These are phyloP conservation scores for Caenorhabditis sp. DNA, from an alignment of 2,888 invertebrate species.

Conservation along the genomic window DNA sequence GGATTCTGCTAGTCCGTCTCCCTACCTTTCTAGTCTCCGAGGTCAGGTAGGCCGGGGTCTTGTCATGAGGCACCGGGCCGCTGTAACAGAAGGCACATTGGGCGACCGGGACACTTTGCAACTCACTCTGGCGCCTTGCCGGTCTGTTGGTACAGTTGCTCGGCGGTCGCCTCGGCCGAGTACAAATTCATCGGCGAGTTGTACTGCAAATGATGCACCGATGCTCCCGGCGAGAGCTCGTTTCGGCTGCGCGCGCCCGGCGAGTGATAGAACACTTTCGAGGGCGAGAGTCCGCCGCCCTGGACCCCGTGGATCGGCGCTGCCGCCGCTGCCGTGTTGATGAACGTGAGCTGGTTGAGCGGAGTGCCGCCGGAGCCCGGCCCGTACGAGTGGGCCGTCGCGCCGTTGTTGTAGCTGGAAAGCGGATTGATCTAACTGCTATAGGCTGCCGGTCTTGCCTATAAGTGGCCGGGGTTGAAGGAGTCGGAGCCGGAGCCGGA, in stretches of 20 bases:
- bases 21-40: slow-evolving; percentile 62
- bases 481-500: slow-evolving; percentile 15
- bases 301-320: not conserved
- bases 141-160: slow-evolving; percentile 73
- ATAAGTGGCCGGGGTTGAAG: too few relatives aligned
- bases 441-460: too few relatives aligned
- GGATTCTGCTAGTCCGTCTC: too few relatives aligned
- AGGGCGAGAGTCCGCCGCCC: slow-evolving; percentile 24
- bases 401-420: slow-evolving; percentile 63
- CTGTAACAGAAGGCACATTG: too few relatives aligned
- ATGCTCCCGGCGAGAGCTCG: slow-evolving; percentile 71
- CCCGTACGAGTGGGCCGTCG: slow-evolving; percentile 46
- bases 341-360: slow-evolving; percentile 63
- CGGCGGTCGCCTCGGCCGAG: slow-evolving; percentile 74
- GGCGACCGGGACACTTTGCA: too few relatives aligned
- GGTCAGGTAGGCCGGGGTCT: slow-evolving; percentile 63
- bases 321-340: slow-evolving; percentile 46
- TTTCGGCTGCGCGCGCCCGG: slow-evolving; percentile 63
- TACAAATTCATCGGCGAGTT: slow-evolving; percentile 77
- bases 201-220: slow-evolving; percentile 76
- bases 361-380: slow-evolving; percentile 61
- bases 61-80: slow-evolving; percentile 45
- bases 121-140: slow-evolving; percentile 62
- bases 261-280: slow-evolving; percentile 63
- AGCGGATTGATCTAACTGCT: too few relatives aligned